A percentile compares a stretch with the other conserved stretches of the same genome.
Conservation (phyloP, 92 coral and sea anemone genomes). For the Micromussa lordhowensis region DNA sequence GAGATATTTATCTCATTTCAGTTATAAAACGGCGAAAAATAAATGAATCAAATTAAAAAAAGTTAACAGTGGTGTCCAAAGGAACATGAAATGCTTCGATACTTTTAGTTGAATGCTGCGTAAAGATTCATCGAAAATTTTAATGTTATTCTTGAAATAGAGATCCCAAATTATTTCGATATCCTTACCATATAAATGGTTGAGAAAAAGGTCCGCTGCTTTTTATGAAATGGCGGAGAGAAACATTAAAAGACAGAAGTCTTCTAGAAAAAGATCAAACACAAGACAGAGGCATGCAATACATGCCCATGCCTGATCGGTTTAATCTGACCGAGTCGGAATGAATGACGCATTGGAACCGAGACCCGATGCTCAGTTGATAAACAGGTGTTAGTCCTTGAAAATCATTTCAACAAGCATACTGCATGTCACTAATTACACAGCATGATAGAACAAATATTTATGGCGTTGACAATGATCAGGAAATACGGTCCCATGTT, state of each 20-base stretch:
- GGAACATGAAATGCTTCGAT: neutral
- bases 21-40: neutral
- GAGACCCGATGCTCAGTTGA: neutral
- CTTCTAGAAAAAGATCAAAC: neutral
- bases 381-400: neutral
- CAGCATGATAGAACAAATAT: constrained; percentile 9
- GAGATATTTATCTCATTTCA: neutral
- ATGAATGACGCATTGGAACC: neutral
- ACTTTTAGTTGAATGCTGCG: neutral
- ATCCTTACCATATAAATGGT: neutral
- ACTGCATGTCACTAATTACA: neutral
- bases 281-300: neutral
- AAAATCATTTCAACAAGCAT: neutral
- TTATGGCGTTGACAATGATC: constrained; percentile 15
- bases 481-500: constrained; percentile 23
- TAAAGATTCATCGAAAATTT: neutral
- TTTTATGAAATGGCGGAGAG: no score
- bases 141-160: neutral
- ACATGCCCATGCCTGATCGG: neutral
- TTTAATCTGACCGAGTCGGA: neutral
- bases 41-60: neutral
- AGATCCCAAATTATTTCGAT: neutral
- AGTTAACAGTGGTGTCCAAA: neutral
- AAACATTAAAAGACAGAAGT: no score
- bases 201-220: neutral